Conservation (phyloP, 2,113 vertebrate genomes). For the Cebus imitator region DNA sequence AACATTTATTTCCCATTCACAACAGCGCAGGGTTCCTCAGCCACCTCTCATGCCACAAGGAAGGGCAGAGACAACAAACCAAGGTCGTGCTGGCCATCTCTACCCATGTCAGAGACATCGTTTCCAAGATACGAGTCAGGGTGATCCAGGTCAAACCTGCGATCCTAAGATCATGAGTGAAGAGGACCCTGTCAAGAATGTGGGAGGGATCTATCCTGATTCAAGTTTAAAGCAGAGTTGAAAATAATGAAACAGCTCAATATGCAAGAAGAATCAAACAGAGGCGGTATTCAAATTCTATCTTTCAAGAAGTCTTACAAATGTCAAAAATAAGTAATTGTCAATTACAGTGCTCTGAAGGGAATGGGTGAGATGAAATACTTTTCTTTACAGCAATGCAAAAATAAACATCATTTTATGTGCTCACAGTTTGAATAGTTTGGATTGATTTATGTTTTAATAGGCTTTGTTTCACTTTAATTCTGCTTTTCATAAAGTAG, state of each 20-base stretch:
- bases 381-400: background rate
- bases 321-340: background rate
- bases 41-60: fast-evolving
- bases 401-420: background rate
- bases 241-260: background rate
- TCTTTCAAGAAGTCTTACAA: background rate
- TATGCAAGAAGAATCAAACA: background rate
- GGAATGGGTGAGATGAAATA: background rate
- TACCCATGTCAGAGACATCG: background rate
- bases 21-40: background rate
- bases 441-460: background rate
- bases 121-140: fast-evolving
- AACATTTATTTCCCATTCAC: background rate
- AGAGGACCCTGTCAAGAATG: background rate
- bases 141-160: background rate
- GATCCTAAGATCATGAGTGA: background rate
- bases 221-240: background rate
- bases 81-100: fast-evolving
- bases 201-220: fast-evolving
- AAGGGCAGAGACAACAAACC: background rate
- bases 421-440: background rate
- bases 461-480: background rate
- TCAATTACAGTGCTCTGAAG: background rate
- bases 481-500: background rate
- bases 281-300: background rate